Base-by-base conservation (phyloP, 2,113 vertebrate genomes). In the Plectropomus leopardus region DNA sequence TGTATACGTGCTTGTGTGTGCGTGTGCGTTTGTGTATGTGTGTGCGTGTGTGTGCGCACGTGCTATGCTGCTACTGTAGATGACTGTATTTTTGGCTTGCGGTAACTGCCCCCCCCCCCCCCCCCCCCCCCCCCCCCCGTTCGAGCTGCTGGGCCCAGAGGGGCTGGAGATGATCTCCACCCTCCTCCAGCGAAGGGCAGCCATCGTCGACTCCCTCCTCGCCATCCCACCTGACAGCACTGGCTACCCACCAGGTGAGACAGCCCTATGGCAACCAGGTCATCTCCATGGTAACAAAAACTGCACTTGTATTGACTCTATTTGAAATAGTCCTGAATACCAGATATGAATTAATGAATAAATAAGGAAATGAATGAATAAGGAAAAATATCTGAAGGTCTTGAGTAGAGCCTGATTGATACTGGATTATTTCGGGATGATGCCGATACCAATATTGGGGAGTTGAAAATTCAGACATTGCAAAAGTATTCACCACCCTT, bases 111-210 rank as follows among this genome's bases (percentile, higher is more conserved):
- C 8, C 48, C 24, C 11, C 4, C 30, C 16, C 58, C 1, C 5
- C 42, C 24, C n/a, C 55, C 16, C 63, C 42, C 67, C 5, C 21
- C 36, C 73, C 74, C 88, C 99, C 98, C 91, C 99, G 60, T 99
- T 99, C 90, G 98, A 99, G 85, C 93, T 99, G 23, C 94, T 99
- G 48, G 98, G 98, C 68, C 96, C 97, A 75, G 97, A 98, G 87
- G 98, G 97, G 67, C 93, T 99, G 84, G 97, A 98, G 92, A 96
- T 99, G 86, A 99, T 99, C 94, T 97, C 96, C 80, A 96, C 95
- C 54, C 96, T 99, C 2, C 95, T 99, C 15, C 97, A 98, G 89
- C 95, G 94, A 28, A 96, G 98, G 92, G 84, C 91, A 36, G 82
- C 90, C 61, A 97, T 99, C 84, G 94, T 99, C 69, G 95, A 97